A percentile compares a stretch with the other conserved stretches of the same genome.
Evolutionary conservation across 2,797 vertebrate species (phyloP).

Genomic region (Acanthis flammea): DNA sequence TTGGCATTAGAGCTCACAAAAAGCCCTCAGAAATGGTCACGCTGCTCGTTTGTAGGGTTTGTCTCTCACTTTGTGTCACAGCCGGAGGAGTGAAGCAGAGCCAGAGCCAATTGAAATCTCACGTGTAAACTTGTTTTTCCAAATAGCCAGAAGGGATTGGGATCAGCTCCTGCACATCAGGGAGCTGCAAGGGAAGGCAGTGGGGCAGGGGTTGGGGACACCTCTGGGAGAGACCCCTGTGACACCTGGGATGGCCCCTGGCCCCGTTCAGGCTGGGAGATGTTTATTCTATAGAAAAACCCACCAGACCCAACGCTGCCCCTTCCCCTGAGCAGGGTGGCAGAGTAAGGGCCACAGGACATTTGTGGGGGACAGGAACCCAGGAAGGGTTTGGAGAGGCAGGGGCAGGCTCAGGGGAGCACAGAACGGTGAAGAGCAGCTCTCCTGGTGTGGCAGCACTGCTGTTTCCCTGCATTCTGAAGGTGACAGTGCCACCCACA

Average conservation of each 20-base stretch:
- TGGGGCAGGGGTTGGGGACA: not conserved
- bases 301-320: not conserved
- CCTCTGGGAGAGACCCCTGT: not conserved
- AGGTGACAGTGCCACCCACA: not conserved
- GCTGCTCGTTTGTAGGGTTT: slow-evolving; percentile 30
- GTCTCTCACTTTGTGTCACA: slow-evolving; percentile 53
- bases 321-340: not conserved
- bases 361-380: rapidly evolving
- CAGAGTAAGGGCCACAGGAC: not conserved
- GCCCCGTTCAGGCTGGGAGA: rapidly evolving
- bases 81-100: slow-evolving; percentile 41
- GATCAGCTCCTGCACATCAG: not conserved
- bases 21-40: slow-evolving; percentile 31
- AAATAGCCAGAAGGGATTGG: not conserved
- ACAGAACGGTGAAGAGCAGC: not conserved
- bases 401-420: not conserved
- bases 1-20: slow-evolving; percentile 43
- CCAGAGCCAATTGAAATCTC: slow-evolving; percentile 9
- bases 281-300: not conserved
- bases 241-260: not conserved
- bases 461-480: not conserved
- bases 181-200: not conserved
- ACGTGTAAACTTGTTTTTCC: slow-evolving; percentile 30
- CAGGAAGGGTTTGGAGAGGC: not conserved
- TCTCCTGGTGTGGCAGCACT: rapidly evolving